Percentiles rank a stretch among this genome's conserved stretches.
phyloP scores from a whole-genome alignment of 2,888 invertebrate species.

The Apeira syringaria region DNA sequence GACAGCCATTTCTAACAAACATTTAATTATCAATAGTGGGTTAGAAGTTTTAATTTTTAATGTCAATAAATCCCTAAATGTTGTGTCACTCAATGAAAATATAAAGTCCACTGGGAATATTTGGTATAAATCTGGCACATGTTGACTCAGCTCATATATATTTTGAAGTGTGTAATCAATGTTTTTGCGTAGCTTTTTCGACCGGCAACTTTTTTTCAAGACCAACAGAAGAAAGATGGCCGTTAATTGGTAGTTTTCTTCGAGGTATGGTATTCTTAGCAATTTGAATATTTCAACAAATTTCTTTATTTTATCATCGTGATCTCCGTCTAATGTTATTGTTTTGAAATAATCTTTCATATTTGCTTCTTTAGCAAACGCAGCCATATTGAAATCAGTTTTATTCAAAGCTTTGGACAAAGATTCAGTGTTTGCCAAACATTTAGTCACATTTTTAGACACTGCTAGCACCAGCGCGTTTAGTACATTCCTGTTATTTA shows the following conservation, averaged over 20 bases:
- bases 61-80: slow-evolving; percentile 56
- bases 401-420: slow-evolving; percentile 57
- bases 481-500: slow-evolving; percentile 53
- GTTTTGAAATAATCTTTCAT: slow-evolving; percentile 48
- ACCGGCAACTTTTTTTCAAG: slow-evolving; percentile 60
- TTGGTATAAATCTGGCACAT: slow-evolving; percentile 69
- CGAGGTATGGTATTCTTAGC: slow-evolving; percentile 61
- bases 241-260: slow-evolving; percentile 67
- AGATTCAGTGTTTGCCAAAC: slow-evolving; percentile 53
- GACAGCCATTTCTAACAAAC: slow-evolving; percentile 62
- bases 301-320: slow-evolving; percentile 44
- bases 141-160: slow-evolving; percentile 64
- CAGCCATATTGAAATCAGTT: slow-evolving; percentile 51
- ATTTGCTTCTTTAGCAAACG: slow-evolving; percentile 49
- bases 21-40: slow-evolving; percentile 53
- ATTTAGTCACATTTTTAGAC: slow-evolving; percentile 53
- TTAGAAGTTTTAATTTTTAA: slow-evolving; percentile 64
- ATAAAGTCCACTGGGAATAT: slow-evolving; percentile 61
- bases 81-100: slow-evolving; percentile 58
- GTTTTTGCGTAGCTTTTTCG: slow-evolving; percentile 55
- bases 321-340: slow-evolving; percentile 37
- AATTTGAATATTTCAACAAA: slow-evolving; percentile 57
- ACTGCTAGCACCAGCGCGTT: slow-evolving; percentile 59
- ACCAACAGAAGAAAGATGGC: slow-evolving; percentile 60
- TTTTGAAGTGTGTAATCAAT: slow-evolving; percentile 58